Evolutionary conservation across 2,888 invertebrate species (phyloP), one percentile per base, ranked within the genome.

Genomic region (Rhabditoides inermis): DNA sequence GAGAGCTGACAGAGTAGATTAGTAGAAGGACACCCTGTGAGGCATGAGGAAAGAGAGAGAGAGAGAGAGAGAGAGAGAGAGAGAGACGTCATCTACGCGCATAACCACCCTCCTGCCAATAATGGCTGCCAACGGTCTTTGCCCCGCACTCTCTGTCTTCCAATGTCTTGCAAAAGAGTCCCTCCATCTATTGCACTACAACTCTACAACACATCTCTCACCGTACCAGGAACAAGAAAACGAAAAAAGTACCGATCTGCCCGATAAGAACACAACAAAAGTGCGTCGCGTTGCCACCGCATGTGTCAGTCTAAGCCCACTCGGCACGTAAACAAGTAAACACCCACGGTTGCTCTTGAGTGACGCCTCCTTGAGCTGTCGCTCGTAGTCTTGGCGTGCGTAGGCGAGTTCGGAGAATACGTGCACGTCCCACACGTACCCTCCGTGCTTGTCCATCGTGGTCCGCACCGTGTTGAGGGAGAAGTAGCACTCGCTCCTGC

Each of bases 321-420:
- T n/a, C n/a, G n/a, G n/a, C n/a, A n/a, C n/a, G n/a, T n/a, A n/a
- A n/a, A n/a, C n/a, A n/a, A n/a, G 23, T 3, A 41, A 48, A 41
- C 35, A 62, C 69, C 60, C 58, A 73, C 73, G 54, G 55, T 73
- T 74, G 25, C 70, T 62, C 54, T 61, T 37, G 23, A 68, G 48
- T 15, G 85, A 83, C 48, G 85, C 80, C 66, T 83, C 83, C 63
- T 77, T 77, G 51, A 87, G 81, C 52, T 84, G 78, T 39, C 83
- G 79, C 63, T 81, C 82, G 70, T 84, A 82, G 64, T 83, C 82
- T 45, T 22, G 81, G 81, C 45, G 82, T 82, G 73, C 85, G 83
- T 76, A 86, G 84, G 77, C 86, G 85, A 53, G 82, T 82, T 59
- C 82, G 78, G 63, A 83, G 77, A 53, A 78, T 80, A 56, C 70